Evolutionary conservation across 1,140 invertebrate genomes (phyloP).

Genomic region (Dendrolimus punctatus): DNA sequence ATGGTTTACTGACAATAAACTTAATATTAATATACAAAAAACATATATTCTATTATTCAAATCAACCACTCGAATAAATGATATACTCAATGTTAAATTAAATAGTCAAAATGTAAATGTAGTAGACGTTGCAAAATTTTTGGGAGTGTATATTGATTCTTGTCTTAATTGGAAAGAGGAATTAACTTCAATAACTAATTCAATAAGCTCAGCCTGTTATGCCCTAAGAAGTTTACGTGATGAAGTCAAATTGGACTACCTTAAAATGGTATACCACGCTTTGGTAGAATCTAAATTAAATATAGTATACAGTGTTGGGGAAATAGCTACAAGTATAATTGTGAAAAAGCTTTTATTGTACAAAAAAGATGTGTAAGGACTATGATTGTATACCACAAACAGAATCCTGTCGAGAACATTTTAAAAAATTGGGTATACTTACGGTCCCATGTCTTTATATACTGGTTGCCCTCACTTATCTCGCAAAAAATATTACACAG

Average conservation of each 20-base stretch:
- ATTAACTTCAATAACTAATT: neutral
- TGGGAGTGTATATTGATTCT: too few species aligned
- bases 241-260: constrained; percentile 1
- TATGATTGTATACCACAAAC: too few species aligned
- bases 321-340: too few species aligned
- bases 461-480: too few species aligned
- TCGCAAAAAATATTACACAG: too few species aligned
- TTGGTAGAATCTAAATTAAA: constrained; percentile 3
- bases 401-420: too few species aligned
- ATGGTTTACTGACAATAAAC: constrained; percentile 12
- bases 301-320: too few species aligned
- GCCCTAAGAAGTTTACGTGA: constrained; percentile 8
- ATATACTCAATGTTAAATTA: constrained; percentile 1
- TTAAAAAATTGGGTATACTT: too few species aligned
- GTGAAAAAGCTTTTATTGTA: too few species aligned
- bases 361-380: too few species aligned
- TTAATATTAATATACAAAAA: constrained; percentile 8
- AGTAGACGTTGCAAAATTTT: too few species aligned
- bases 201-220: constrained; percentile 9
- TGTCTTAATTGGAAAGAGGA: constrained; percentile 12
- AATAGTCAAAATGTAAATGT: constrained; percentile 1
- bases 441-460: too few species aligned
- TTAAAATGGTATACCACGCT: constrained; percentile 12
- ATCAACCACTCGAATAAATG: constrained; percentile 4
- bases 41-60: constrained; percentile 10